Base-by-base conservation (phyloP, 2,888 invertebrate species). In the Agonopterix arenella region DNA sequence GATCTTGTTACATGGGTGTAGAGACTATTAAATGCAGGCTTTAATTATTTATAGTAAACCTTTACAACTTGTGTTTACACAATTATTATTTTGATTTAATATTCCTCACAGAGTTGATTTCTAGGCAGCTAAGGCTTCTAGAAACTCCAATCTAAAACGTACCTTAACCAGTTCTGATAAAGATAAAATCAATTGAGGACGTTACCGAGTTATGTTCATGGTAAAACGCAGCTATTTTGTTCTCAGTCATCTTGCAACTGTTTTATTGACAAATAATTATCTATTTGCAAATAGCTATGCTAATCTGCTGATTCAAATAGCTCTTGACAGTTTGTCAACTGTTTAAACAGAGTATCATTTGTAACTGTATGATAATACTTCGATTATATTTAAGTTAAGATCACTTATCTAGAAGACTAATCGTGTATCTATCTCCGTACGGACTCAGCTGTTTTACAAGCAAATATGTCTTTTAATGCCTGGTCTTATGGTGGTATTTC, bases 341-440 rank as follows among this genome's bases (percentile, higher is more conserved):
- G 54, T 53, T 36, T 49, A 48, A 59, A 62, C 57, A 60, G 60
- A 53, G 52, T 56, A 49, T 48, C 55, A 56, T 60, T 56, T 53
- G 58, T 56, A 50, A 52, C 36, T 53, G 55, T 61, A 55, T 53
- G 62, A 59, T 60, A 60, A 54, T 57, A 52, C 47, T 51, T 60
- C 58, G 58, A 61, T 59, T 64, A 56, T 59, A 63, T 57, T 60
- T 54, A 52, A 59, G 53, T 62, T 62, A 57, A 66, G 75, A 77
- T 76, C 64, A 51, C 60, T 72, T 73, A 81, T 81, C 79, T 70
- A 48, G 47, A 73, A 76, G 76, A 78, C 70, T 75, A 76, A 80
- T 77, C 68, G 74, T 59, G 66, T 67, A 73, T 73, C 73, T 73
- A 66, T 75, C 71, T 69, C 40, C 10, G 28, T 7, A 28, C 28